phyloP scores from a whole-genome alignment of 2,797 vertebrate species.

The Chrysocyon brachyurus region DNA sequence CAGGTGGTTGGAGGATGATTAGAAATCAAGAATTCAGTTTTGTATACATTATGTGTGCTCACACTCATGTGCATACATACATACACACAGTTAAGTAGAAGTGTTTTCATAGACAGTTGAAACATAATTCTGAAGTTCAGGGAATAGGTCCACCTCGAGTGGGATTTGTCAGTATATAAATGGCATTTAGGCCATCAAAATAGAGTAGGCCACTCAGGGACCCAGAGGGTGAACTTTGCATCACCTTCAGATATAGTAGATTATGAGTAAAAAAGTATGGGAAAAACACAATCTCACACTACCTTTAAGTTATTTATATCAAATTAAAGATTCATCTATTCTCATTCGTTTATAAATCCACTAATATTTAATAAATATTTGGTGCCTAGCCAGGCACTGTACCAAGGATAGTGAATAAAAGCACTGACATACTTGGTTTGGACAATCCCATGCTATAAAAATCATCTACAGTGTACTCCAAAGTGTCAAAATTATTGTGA shows the following conservation, averaged over 20 bases:
- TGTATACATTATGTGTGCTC: neutral
- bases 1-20: neutral
- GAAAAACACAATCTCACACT: neutral
- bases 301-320: neutral
- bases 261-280: neutral
- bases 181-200: neutral
- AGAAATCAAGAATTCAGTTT: neutral
- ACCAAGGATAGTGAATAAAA: neutral
- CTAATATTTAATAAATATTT: neutral
- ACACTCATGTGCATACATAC: neutral
- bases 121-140: neutral
- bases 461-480: neutral
- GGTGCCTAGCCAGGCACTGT: neutral
- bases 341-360: neutral
- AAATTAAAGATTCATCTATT: neutral
- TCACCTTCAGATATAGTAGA: neutral
- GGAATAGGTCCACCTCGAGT: neutral
- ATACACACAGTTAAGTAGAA: neutral
- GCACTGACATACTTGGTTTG: neutral
- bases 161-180: no score
- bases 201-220: neutral
- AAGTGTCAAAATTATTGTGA: neutral
- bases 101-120: neutral
- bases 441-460: neutral
- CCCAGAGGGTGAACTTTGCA: neutral